Evolutionary conservation across 2,797 vertebrate species (phyloP).

Genomic region (Danionella dracula): DNA sequence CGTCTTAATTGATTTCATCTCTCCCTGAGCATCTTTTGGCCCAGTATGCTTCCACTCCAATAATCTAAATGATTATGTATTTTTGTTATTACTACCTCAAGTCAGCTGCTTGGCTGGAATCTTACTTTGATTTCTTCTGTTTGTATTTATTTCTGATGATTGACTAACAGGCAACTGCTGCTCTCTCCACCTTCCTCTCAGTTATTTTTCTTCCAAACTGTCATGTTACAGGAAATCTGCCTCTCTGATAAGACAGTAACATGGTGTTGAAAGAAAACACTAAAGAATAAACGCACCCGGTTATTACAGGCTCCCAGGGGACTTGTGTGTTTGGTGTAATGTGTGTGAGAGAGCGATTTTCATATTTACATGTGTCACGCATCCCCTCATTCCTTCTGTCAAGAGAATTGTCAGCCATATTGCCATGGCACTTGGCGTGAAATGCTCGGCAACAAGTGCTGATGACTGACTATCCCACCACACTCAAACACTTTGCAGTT

Average conservation of each 20-base stretch:
- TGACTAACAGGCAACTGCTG: constrained; percentile 30
- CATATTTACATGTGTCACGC: constrained; percentile 54
- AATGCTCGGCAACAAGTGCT: constrained; percentile 49
- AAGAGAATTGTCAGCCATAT: constrained; percentile 50
- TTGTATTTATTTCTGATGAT: constrained; percentile 3
- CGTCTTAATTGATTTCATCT: constrained; percentile 56
- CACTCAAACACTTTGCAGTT: constrained; percentile 28
- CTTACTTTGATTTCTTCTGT: constrained; percentile 30
- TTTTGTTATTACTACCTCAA: constrained; percentile 45
- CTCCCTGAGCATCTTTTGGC: constrained; percentile 19
- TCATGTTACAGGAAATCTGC: constrained; percentile 40
- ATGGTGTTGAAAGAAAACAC: constrained; percentile 45
- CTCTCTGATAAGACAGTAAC: constrained; percentile 53
- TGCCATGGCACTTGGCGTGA: constrained; percentile 41
- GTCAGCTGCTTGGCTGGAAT: constrained; percentile 7
- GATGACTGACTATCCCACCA: constrained; percentile 34
- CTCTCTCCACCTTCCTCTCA: not conserved
- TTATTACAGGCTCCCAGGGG: constrained; percentile 44
- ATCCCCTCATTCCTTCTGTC: constrained; percentile 39
- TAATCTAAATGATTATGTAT: constrained; percentile 48
- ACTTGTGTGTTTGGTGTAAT: constrained; percentile 41
- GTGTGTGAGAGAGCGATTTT: constrained; percentile 39
- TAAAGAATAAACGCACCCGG: constrained; percentile 30
- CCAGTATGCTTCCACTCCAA: constrained; percentile 46
- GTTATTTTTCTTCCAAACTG: constrained; percentile 33